Percentiles rank a stretch among this genome's conserved stretches.
phyloP scores from a whole-genome alignment of 2,113 vertebrate species.

The Hyla sarda region DNA sequence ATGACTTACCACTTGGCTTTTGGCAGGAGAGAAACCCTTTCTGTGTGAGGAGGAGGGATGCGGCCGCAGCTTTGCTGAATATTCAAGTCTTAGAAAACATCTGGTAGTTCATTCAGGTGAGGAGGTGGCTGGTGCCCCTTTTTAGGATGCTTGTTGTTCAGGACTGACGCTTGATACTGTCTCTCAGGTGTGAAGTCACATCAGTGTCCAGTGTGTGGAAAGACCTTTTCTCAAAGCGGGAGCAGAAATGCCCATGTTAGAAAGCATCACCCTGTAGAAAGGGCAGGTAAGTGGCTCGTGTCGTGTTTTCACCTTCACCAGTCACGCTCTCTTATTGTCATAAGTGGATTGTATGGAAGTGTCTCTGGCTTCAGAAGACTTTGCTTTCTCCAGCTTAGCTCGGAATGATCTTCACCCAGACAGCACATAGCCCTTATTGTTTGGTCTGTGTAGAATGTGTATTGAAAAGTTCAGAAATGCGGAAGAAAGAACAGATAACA shows the following conservation, averaged over 20 bases:
- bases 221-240: constrained; percentile 96
- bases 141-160: too few relatives aligned
- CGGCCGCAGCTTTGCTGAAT: constrained; percentile 95
- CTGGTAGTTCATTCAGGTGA: constrained; percentile 96
- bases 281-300: neutral
- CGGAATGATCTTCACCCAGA: too few relatives aligned
- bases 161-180: neutral
- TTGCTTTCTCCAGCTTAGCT: neutral
- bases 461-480: too few relatives aligned
- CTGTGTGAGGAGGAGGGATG: constrained; percentile 94
- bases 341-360: neutral
- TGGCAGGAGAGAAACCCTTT: constrained; percentile 93
- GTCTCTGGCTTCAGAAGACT: neutral
- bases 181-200: constrained; percentile 92
- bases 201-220: constrained; percentile 92
- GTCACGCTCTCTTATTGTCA: neutral
- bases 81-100: constrained; percentile 98
- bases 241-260: constrained; percentile 97
- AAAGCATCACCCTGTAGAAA: constrained; percentile 81
- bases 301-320: neutral
- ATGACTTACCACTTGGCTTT: constrained; percentile 3
- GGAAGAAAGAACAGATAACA: too few relatives aligned
- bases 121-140: too few relatives aligned
- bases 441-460: too few relatives aligned
- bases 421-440: too few relatives aligned